phyloP scores from a whole-genome alignment of 2,113 vertebrate genomes.

The Tachysurus fulvidraco region DNA sequence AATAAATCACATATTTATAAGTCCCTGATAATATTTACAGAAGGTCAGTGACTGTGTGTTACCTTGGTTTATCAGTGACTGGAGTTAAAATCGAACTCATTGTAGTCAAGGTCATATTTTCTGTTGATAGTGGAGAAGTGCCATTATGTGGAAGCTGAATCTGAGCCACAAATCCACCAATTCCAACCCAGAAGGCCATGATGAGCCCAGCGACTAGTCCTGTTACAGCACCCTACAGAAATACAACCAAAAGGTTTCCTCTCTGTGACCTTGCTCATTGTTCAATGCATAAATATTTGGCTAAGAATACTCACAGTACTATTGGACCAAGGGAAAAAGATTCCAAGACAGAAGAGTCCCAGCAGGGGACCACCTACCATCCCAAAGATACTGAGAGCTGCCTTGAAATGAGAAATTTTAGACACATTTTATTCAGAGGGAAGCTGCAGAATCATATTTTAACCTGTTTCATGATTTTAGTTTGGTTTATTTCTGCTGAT shows the following conservation, averaged over 20 bases:
- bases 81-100: slow-evolving; percentile 61
- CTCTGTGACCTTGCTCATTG: not conserved
- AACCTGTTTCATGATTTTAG: not conserved
- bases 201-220: slow-evolving; percentile 80
- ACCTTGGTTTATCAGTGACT: slow-evolving; percentile 64
- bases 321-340: slow-evolving; percentile 93
- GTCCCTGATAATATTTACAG: not conserved
- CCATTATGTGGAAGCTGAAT: slow-evolving; percentile 36
- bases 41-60: not conserved
- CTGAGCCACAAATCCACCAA: slow-evolving; percentile 76
- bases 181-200: slow-evolving; percentile 88
- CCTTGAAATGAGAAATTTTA: slow-evolving; percentile 66
- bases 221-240: slow-evolving; percentile 78
- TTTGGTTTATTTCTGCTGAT: not conserved
- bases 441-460: not conserved
- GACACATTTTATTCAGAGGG: not conserved
- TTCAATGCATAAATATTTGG: not conserved
- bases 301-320: slow-evolving; percentile 76
- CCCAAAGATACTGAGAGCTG: slow-evolving; percentile 91
- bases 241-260: not conserved
- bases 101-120: slow-evolving; percentile 64
- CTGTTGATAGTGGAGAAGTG: slow-evolving; percentile 18
- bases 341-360: slow-evolving; percentile 89
- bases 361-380: slow-evolving; percentile 90
- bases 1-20: not conserved